Base-by-base conservation (phyloP, 1,140 invertebrate genomes). In the Cherax quadricarinatus region DNA sequence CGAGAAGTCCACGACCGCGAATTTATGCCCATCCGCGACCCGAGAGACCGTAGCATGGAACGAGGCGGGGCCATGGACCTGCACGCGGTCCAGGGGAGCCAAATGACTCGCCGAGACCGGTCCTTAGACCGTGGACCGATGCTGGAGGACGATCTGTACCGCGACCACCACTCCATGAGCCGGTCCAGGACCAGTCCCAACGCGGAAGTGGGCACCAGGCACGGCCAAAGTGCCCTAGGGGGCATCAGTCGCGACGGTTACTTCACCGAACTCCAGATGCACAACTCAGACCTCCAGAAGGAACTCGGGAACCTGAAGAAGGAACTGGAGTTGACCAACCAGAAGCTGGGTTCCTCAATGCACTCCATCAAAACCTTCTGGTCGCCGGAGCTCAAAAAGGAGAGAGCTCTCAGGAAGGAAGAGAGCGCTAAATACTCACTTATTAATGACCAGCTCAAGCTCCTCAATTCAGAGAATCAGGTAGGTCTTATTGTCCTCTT, bases 301-400 rank as follows among this genome's bases (percentile, higher is more conserved):
- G 99, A 99, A 95, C 97, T 99, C 94, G 97, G 97, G n/a, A 98
- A 98, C 95, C 96, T 99, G 75, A 99, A 99, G 95, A 98, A 99
- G 94, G 99, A 99, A 95, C 96, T 99, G 94, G 98, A 99, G 95
- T 96, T 99, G 93, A 99, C 98, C 90, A 99, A 99, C 95, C 98
- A 99, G 95, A 99, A 99, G 95, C 96, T 99, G 92, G 98, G 98
- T 94, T 99, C 99, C 94, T 98, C 98, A 94, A 99, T 99, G 99
- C 99, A 99, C 95, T 99, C 98, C 95, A 99, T 99, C 95, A 99
- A 99, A 96, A 99, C 99, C 16, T 99, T 99, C 96, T 99, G 99
- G 99, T 99, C 98, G 95, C 99, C 99, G 0, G 99, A 99, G 95
- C 96, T 99, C 94, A 99, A 99, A 95, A 99, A 99, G 96, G 99